These are phyloP conservation scores for Tupiocoris notatus DNA, from an alignment of 2,888 invertebrate species.

Conservation along the genomic window DNA sequence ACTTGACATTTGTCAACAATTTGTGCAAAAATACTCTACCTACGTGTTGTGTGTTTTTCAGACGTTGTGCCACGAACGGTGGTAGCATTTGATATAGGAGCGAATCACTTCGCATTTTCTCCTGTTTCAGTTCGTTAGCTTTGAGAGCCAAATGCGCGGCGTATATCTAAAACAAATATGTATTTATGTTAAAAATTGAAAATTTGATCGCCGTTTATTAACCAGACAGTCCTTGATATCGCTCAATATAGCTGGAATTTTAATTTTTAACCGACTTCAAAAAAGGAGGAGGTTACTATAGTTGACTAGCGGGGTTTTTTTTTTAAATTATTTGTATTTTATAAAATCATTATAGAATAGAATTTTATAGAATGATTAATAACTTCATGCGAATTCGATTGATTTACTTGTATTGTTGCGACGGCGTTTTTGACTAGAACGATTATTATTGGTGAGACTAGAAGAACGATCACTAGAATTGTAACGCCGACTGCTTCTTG, in stretches of 20 bases:
- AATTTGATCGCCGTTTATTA: too few species aligned
- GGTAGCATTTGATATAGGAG: conserved; percentile 84
- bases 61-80: conserved; percentile 77
- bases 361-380: neutral
- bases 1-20: too few species aligned
- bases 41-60: conserved; percentile 83
- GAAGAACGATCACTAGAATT: conserved; percentile 73
- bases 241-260: too few species aligned
- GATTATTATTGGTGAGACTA: conserved; percentile 81
- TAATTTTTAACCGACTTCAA: too few species aligned
- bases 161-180: too few species aligned
- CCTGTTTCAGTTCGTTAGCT: conserved; percentile 76
- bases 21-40: conserved; percentile 10
- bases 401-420: conserved; percentile 76
- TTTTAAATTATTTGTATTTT: too few species aligned
- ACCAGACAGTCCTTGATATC: too few species aligned
- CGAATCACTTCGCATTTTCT: conserved; percentile 80
- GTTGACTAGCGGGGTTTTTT: too few species aligned
- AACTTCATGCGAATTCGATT: neutral
- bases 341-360: too few species aligned
- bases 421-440: conserved; percentile 80
- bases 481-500: conserved; percentile 77
- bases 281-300: too few species aligned
- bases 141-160: conserved; percentile 79
- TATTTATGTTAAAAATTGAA: too few species aligned